Conservation (phyloP, 2,113 vertebrate species). For the Siniperca knerii region DNA sequence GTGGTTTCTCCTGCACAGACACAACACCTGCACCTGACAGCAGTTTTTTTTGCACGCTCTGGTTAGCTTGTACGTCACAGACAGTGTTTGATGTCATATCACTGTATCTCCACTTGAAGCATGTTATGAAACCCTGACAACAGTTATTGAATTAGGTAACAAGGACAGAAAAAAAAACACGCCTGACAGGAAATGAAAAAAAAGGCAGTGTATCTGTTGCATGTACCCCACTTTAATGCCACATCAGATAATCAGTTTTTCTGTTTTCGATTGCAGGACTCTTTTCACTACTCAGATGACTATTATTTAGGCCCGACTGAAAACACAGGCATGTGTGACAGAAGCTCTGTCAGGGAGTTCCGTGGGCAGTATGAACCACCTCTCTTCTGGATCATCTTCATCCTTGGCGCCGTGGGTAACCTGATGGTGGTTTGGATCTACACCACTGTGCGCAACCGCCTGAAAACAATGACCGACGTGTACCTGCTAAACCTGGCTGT, state of each 20-base stretch:
- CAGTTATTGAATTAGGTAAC: conserved; percentile 8
- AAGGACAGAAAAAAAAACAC: background rate
- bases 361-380: conserved; percentile 83
- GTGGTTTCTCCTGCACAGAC: conserved; percentile 79
- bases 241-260: background rate
- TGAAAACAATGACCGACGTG: conserved; percentile 89
- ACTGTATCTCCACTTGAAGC: conserved; percentile 13
- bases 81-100: conserved; percentile 50
- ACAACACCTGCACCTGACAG: conserved; percentile 73
- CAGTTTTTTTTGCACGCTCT: conserved; percentile 23
- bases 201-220: background rate
- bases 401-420: conserved; percentile 88
- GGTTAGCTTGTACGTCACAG: conserved; percentile 65
- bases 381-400: conserved; percentile 89
- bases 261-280: conserved; percentile 41
- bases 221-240: background rate
- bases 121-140: conserved; percentile 31
- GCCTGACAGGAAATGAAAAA: conserved; percentile 57
- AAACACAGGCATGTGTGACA: conserved; percentile 76
- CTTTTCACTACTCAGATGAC: conserved; percentile 20
- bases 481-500: conserved; percentile 91
- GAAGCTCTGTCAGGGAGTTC: conserved; percentile 80
- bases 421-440: conserved; percentile 88
- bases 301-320: background rate
- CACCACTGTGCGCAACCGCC: conserved; percentile 83